A percentile compares a stretch with the other conserved stretches of the same genome.
phyloP scores from a whole-genome alignment of 2,797 vertebrate genomes.

The Fratercula arctica region DNA sequence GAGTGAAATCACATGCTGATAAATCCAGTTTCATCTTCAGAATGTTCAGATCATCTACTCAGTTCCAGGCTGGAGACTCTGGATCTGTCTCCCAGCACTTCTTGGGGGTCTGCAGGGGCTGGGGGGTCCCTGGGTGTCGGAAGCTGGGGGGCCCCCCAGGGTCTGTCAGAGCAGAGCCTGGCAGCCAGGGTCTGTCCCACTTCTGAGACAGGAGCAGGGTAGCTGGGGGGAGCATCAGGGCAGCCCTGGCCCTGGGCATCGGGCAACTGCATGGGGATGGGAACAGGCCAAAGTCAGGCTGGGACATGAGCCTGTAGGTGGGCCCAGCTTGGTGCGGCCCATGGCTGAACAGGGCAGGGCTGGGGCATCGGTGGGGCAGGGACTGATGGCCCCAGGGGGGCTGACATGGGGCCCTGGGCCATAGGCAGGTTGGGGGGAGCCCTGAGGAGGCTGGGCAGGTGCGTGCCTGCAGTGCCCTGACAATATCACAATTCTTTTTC shows the following conservation, averaged over 20 bases:
- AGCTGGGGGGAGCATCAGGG: fast-evolving
- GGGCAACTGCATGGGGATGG: neutral
- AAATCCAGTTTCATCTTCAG: neutral
- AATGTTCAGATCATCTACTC: neutral
- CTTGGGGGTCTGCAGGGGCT: neutral
- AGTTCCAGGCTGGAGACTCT: neutral
- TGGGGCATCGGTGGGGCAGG: fast-evolving
- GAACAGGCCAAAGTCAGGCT: neutral
- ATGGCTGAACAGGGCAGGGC: too few species aligned
- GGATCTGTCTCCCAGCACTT: neutral
- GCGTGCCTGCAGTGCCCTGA: neutral
- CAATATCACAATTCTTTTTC: neutral
- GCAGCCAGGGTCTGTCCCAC: neutral
- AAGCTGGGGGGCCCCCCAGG: fast-evolving
- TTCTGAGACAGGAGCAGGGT: neutral
- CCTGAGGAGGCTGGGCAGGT: neutral
- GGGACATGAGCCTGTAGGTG: fast-evolving
- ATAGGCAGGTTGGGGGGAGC: fast-evolving
- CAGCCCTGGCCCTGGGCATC: neutral
- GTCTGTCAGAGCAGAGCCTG: fast-evolving
- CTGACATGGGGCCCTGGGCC: neutral
- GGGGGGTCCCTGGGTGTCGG: neutral
- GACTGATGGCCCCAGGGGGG: fast-evolving
- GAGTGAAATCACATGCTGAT: neutral
- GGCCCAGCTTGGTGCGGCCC: fast-evolving